phyloP scores from a whole-genome alignment of 1,140 invertebrate genomes.

The Conus ventricosus region DNA sequence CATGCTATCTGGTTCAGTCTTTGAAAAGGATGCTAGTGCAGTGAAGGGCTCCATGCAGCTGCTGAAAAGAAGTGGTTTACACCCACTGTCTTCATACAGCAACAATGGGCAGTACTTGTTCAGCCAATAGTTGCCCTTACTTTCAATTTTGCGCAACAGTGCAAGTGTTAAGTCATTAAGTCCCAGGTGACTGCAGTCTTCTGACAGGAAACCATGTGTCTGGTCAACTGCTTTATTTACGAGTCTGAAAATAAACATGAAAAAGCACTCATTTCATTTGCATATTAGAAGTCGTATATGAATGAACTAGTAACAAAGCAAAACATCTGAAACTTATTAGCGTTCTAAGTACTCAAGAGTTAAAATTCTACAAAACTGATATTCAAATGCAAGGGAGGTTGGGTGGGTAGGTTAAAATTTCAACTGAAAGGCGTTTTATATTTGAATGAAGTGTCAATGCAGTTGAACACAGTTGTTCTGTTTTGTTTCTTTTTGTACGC shows the following conservation, averaged over 20 bases:
- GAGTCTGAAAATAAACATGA: not conserved
- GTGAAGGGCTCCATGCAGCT: slow-evolving; percentile 5
- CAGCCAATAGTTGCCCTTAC: no score
- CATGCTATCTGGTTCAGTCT: not conserved
- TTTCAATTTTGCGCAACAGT: no score
- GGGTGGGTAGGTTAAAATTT: no score
- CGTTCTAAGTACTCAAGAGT: no score
- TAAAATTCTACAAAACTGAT: no score
- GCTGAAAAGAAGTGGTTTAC: not conserved
- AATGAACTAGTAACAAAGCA: not conserved
- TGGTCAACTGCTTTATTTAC: not conserved
- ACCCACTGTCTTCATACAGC: not conserved
- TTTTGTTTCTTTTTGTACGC: no score
- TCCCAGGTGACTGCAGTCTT: not conserved
- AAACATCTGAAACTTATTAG: not conserved
- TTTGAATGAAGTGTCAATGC: no score
- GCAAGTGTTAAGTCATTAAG: not conserved
- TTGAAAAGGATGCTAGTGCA: not conserved
- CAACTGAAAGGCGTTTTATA: no score
- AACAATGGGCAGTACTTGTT: not conserved
- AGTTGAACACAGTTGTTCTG: no score
- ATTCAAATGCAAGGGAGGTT: no score
- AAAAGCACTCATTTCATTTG: not conserved
- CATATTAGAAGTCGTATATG: not conserved
- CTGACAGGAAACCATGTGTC: not conserved